A percentile compares a stretch with the other conserved stretches of the same genome.
These are phyloP conservation scores for Schizopygopsis pylzovi DNA, from an alignment of 2,797 vertebrate species.

Conservation along the genomic window DNA sequence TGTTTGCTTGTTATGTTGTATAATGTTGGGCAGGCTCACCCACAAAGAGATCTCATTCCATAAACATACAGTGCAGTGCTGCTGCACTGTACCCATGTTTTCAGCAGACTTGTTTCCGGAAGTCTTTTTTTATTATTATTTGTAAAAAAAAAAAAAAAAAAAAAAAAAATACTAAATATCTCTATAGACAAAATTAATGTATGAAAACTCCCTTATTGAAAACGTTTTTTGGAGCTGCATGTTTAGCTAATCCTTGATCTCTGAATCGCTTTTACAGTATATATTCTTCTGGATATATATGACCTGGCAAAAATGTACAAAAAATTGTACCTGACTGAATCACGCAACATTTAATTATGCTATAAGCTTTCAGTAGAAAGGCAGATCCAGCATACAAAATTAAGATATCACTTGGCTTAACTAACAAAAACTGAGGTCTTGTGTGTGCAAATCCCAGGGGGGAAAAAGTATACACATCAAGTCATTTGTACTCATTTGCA, in stretches of 20 bases:
- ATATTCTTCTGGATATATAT: not conserved
- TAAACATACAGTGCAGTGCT: not conserved
- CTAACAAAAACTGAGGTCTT: not conserved
- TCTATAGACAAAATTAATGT: not conserved
- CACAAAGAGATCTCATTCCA: not conserved
- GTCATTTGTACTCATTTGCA: not conserved
- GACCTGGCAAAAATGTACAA: not conserved
- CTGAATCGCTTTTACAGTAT: not conserved
- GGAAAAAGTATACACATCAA: not conserved
- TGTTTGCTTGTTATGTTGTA: not conserved
- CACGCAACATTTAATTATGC: not conserved
- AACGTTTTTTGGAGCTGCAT: not conserved
- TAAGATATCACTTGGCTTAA: not conserved
- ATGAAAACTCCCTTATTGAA: not conserved
- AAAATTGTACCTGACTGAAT: not conserved
- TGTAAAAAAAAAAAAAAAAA: too few relatives aligned
- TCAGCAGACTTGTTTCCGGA: not conserved
- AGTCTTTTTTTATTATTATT: not conserved
- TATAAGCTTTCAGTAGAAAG: not conserved
- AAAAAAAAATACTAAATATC: too few relatives aligned
- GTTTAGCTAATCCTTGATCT: not conserved
- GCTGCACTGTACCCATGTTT: not conserved
- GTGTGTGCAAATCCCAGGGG: not conserved
- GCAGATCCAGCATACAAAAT: not conserved
- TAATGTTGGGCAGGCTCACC: not conserved